These are phyloP conservation scores for Cossypha heuglini DNA, from an alignment of 2,797 vertebrate species.

Conservation along the genomic window DNA sequence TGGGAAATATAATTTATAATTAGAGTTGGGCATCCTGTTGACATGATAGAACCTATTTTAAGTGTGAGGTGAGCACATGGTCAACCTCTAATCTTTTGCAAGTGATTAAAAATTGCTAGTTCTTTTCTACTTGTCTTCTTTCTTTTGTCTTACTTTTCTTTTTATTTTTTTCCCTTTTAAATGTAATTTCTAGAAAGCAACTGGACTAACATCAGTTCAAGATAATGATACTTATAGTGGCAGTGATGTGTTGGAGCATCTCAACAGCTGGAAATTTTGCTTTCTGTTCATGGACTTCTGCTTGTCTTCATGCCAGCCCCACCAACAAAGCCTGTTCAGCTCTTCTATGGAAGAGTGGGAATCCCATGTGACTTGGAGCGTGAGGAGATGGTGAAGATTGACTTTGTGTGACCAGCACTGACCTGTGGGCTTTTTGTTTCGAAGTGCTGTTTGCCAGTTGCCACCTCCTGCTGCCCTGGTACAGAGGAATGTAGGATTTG, in stretches of 20 bases:
- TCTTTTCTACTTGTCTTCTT: neutral
- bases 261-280: neutral
- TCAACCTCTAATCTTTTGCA: neutral
- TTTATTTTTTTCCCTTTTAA: accelerated
- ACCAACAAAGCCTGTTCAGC: neutral
- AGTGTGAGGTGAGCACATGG: neutral
- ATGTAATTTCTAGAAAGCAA: neutral
- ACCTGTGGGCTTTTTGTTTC: neutral
- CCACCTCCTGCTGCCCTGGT: neutral
- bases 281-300: neutral
- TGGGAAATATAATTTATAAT: constrained; percentile 47
- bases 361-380: neutral
- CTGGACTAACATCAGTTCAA: neutral
- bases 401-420: neutral
- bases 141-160: neutral
- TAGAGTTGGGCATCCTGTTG: constrained; percentile 58
- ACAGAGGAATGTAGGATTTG: neutral
- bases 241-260: neutral
- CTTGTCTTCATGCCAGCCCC: neutral
- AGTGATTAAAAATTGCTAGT: neutral
- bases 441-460: accelerated
- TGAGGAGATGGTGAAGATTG: neutral
- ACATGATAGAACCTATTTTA: constrained; percentile 28
- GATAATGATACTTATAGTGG: neutral
- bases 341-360: neutral